Conservation (phyloP, 2,113 vertebrate species). For the Takifugu bimaculatus region DNA sequence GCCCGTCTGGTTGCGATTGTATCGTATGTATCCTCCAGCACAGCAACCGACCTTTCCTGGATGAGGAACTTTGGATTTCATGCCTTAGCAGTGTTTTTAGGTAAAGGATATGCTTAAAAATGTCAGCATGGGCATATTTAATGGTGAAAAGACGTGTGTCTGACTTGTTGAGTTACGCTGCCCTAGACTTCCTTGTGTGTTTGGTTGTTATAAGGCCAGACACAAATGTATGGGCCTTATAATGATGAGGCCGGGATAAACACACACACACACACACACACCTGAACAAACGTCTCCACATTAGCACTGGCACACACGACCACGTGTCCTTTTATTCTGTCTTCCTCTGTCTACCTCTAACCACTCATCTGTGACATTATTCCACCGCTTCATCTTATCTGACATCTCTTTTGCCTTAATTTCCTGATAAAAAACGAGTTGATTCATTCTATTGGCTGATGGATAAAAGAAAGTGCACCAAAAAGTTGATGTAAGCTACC, state of each 20-base stretch:
- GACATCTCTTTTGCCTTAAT: conserved; percentile 54
- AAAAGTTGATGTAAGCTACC: conserved; percentile 49
- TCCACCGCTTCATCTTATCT: conserved; percentile 40
- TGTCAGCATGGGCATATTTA: conserved; percentile 25
- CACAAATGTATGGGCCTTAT: neutral
- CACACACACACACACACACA: too few relatives aligned
- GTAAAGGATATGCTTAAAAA: conserved; percentile 32
- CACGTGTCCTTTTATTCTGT: conserved; percentile 41
- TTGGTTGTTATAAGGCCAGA: neutral
- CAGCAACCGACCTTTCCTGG: conserved; percentile 26
- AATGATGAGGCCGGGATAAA: too few relatives aligned
- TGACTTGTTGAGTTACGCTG: too few relatives aligned
- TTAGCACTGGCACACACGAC: conserved; percentile 18
- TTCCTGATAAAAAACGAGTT: conserved; percentile 34
- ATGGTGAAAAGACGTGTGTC: too few relatives aligned
- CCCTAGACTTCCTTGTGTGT: too few relatives aligned
- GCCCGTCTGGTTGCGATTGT: conserved; percentile 39
- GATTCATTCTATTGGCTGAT: conserved; percentile 28
- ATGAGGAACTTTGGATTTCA: conserved; percentile 32
- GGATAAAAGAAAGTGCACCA: conserved; percentile 25
- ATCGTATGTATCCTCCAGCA: conserved; percentile 45
- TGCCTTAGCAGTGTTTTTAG: conserved; percentile 8
- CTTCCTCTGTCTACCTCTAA: conserved; percentile 63
- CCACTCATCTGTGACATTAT: conserved; percentile 50
- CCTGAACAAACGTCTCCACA: conserved; percentile 21